Percentiles rank a stretch among this genome's conserved stretches.
These are phyloP conservation scores for Stratiolaelaps scimitus DNA, from an alignment of 1,140 invertebrate species.

Conservation along the genomic window DNA sequence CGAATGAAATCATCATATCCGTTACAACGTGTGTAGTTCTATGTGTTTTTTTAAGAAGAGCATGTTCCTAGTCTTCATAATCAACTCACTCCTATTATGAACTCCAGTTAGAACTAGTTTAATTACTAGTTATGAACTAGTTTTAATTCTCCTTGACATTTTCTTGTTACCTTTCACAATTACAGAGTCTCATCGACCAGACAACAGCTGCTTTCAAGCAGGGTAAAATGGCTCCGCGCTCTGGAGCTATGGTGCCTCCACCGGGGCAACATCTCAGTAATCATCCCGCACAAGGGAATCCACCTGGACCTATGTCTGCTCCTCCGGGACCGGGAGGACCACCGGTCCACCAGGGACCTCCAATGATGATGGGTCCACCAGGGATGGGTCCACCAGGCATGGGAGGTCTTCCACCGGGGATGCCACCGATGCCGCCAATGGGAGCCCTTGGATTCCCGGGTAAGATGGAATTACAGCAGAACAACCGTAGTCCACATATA, in stretches of 20 bases:
- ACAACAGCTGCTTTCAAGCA: slow-evolving; percentile 26
- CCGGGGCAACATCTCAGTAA: neutral
- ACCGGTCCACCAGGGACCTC: neutral
- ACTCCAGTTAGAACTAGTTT: too few relatives aligned
- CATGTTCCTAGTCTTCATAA: too few relatives aligned
- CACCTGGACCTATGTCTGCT: neutral
- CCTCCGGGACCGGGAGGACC: neutral
- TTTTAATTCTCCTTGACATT: too few relatives aligned
- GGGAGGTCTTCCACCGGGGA: neutral
- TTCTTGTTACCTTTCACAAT: too few relatives aligned
- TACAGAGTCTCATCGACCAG: slow-evolving; percentile 14
- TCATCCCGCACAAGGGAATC: neutral
- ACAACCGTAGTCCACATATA: too few relatives aligned
- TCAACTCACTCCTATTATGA: too few relatives aligned
- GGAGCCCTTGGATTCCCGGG: neutral
- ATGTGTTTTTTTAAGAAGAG: too few relatives aligned
- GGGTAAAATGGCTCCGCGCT: slow-evolving; percentile 12
- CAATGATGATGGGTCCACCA: slow-evolving; percentile 7
- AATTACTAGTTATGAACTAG: too few relatives aligned
- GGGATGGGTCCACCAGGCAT: slow-evolving; percentile 18
- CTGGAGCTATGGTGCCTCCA: neutral
- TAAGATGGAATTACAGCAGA: too few relatives aligned
- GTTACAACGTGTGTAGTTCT: too few relatives aligned
- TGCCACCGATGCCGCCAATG: slow-evolving; percentile 21
- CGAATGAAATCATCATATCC: too few relatives aligned